Evolutionary conservation across 2,113 vertebrate species (phyloP), one percentile per base, ranked within the genome.

Genomic region (Pungitius pungitius): DNA sequence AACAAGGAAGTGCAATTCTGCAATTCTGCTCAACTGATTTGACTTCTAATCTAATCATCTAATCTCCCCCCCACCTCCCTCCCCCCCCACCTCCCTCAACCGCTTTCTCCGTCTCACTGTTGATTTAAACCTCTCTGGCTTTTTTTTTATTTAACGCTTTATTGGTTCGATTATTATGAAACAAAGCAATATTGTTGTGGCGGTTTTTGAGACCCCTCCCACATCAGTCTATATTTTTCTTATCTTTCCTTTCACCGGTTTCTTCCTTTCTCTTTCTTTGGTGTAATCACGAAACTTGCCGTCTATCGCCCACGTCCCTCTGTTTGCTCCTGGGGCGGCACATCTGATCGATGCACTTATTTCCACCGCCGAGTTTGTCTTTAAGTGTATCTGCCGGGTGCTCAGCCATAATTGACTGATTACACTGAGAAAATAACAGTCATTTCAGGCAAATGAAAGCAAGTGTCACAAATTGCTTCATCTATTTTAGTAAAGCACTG

Each of bases 381-480:
- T 77, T 74, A 58, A 51, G 72, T 52, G 66, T 55, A 15, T 49
- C 64, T 66, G 47, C 55, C 4, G 13, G 15, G 3, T 51, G 47
- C 49, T 58, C 57, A 6, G 64, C 66, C 72, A 69, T 74, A 73
- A 68, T n/a, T 64, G 22, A 59, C 51, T 78, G 74, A 77, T 87
- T 77, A 56, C 43, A 39, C 72, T 75, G 40, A 18, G 52, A 62
- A 59, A 69, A 69, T 9, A 22, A 75, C 62, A 54, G 35, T 72
- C 64, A 45, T 84, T n/a, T 43, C 52, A 84, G 82, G 65, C 82
- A 59, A 69, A 84, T 65, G 52, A 6, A 39, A 78, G 59, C 62
- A 71, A 87, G 80, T 75, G 7, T 43, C 51, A 49, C 76, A 78
- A 71, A 86, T 83, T 82, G 78, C 74, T 79, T 78, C 61, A 83